Base-by-base conservation (phyloP, 2,888 invertebrate species). In the Enchytraeus crypticus region DNA sequence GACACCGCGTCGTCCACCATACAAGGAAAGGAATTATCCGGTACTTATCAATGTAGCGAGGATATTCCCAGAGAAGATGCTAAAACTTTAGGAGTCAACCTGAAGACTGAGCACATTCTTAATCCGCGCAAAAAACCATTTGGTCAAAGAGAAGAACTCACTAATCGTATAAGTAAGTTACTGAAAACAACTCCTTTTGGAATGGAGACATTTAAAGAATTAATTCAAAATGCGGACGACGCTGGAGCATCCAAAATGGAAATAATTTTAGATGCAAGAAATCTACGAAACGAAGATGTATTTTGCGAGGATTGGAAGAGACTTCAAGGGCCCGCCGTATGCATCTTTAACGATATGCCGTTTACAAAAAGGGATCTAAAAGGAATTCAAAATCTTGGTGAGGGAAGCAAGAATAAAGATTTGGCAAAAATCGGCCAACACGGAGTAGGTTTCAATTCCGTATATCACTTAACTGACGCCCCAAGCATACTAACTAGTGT, bases 361-460 rank as follows among this genome's bases (percentile, higher is more conserved):
- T 77, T 77, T 62, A 70, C 70, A 5, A 63, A 71, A 47, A 58
- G 60, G 38, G 76, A 77, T 60, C 56, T 77, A 11, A 60, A 65
- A 59, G 77, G 77, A n/a, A 76, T 77, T 51, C 73, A 74, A 46
- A 69, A 69, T 51, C 69, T 77, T 4, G 76, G 77, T 4, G 66
- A 69, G 30, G 77, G 77, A 2, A 73, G 73, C 62, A 77, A 77
- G 64, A 51, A 64, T 27, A 64, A 68, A 14, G 75, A 76, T 59
- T 68, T 72, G 2, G 66, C 71, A 58, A 74, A 73, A 61, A 75
- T 73, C 0, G 66, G 77, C 2, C 73, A 75, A 59, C 77, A 73
- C 68, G 77, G 77, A 33, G 73, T 77, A 29, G 77, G 77, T 0
- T 77, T 77, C 66, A 77, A 75, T 65, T 73, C 71, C 45, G 76